Evolutionary conservation across 2,797 vertebrate species (phyloP).

Genomic region (Takifugu rubripes): DNA sequence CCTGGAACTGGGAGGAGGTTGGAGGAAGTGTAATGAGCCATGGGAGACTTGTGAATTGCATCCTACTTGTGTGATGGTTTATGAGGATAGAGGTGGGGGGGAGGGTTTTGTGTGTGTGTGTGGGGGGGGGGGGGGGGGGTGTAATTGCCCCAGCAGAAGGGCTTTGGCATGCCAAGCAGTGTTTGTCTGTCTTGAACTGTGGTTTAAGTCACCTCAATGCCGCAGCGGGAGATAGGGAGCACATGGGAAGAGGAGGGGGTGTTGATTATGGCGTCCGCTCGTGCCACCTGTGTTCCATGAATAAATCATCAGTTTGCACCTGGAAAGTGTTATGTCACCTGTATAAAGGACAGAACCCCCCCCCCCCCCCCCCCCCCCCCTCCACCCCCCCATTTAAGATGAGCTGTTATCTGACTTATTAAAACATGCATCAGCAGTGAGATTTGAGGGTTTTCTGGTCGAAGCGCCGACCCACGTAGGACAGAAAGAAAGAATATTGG

Average conservation of each 20-base stretch:
- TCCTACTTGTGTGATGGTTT: conserved; percentile 42
- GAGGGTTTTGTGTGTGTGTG: neutral
- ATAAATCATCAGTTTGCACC: conserved; percentile 37
- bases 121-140: neutral
- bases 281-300: conserved; percentile 49
- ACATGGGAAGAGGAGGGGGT: conserved; percentile 23
- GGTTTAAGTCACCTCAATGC: conserved; percentile 30
- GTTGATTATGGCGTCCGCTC: conserved; percentile 30
- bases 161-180: conserved; percentile 25
- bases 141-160: conserved; percentile 29
- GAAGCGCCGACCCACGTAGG: conserved; percentile 8
- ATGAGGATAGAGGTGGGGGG: conserved; percentile 4
- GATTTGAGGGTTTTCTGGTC: conserved; percentile 6
- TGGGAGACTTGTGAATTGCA: conserved; percentile 42
- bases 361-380: conserved; percentile 5
- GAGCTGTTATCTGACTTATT: too few relatives aligned
- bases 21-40: conserved; percentile 34
- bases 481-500: neutral
- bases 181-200: conserved; percentile 37
- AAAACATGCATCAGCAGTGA: too few relatives aligned
- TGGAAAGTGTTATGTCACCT: conserved; percentile 35
- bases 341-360: conserved; percentile 2
- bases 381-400: conserved; percentile 1
- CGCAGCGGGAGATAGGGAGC: conserved; percentile 13
- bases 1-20: conserved; percentile 13